Evolutionary conservation across 2,888 invertebrate genomes (phyloP), one percentile per base, ranked within the genome.

Genomic region (Alsophila aescularia): DNA sequence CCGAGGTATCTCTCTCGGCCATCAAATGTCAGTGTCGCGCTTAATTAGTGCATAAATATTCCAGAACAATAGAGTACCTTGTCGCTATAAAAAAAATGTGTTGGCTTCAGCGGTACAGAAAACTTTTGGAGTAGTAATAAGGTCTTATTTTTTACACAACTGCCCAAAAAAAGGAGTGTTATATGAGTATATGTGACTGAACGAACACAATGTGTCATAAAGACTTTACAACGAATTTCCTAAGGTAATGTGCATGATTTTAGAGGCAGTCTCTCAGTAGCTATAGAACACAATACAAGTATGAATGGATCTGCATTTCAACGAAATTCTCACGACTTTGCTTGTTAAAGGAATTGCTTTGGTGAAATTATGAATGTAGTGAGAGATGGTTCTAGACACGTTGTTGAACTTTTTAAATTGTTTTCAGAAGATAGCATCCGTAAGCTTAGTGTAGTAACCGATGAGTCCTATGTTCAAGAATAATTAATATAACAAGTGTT

Each of bases 1-100:
- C 73, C 75, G 53, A 59, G 44, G 27, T 81, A 88, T 89, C 88
- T 81, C 69, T 70, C 67, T 81, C 73, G 82, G 81, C 79, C 88
- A 89, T 89, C 88, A 70, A 77, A 73, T 75, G 74, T 76, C 83
- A 81, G 80, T 83, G 83, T 76, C 77, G 74, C 65, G 60, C 64
- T 70, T 85, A 84, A 83, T 86, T 85, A 83, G 58, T 51, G 50
- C 55, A 56, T 37, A 62, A 53, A 55, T 51, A 55, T 35, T 21
- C 27, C 16, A 10, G 9, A 50, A 45, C 27, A 13, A 10, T 37
- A 16, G 21, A 27, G 40, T 13, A 56, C 55, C 18, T 35, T 56
- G 21, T 45, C 55, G 12, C 44, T 51, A 15, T 51, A 24, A 45
- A 36, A 24, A 27, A 21, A 15, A 15, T 12, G 15, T 5, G 2